Conservation (phyloP, 92 coral and sea anemone genomes). For the Palythoa caribaeorum region DNA sequence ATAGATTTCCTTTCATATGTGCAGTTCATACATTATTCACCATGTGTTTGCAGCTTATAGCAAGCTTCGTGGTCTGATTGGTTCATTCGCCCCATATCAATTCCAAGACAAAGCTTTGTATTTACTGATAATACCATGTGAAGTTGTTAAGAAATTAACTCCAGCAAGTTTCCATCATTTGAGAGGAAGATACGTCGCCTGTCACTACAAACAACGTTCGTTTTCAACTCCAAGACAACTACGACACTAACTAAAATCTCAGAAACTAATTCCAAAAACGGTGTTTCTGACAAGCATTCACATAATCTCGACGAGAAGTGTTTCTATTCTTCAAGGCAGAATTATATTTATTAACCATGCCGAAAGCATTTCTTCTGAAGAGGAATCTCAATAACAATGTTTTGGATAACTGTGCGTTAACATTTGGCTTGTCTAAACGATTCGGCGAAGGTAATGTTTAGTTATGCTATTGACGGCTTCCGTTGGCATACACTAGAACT, state of each 20-base stretch:
- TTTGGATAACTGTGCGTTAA: conserved; percentile 10
- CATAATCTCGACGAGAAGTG: background rate
- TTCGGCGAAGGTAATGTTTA: conserved; percentile 10
- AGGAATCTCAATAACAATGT: conserved; percentile 37
- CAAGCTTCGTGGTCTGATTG: conserved; percentile 73
- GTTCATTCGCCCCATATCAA: conserved; percentile 69
- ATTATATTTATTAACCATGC: conserved; percentile 27
- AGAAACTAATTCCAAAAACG: background rate
- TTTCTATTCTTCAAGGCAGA: background rate
- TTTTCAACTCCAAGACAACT: background rate
- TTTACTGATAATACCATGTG: conserved; percentile 75
- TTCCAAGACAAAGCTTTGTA: conserved; percentile 83
- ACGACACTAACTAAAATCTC: conserved; percentile 5
- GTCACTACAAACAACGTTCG: background rate
- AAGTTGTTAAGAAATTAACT: conserved; percentile 93
- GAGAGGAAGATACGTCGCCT: conserved; percentile 14
- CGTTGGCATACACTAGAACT: conserved; percentile 8
- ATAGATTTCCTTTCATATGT: conserved; percentile 78
- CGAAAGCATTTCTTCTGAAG: conserved; percentile 44
- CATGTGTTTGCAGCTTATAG: conserved; percentile 90
- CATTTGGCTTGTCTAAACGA: conserved; percentile 5
- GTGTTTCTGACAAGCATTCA: background rate
- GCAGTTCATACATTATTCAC: conserved; percentile 95
- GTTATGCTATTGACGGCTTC: conserved; percentile 3
- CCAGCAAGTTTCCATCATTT: conserved; percentile 61